These are phyloP conservation scores for Sisyra terminalis DNA, from an alignment of 2,888 invertebrate species.

Conservation along the genomic window DNA sequence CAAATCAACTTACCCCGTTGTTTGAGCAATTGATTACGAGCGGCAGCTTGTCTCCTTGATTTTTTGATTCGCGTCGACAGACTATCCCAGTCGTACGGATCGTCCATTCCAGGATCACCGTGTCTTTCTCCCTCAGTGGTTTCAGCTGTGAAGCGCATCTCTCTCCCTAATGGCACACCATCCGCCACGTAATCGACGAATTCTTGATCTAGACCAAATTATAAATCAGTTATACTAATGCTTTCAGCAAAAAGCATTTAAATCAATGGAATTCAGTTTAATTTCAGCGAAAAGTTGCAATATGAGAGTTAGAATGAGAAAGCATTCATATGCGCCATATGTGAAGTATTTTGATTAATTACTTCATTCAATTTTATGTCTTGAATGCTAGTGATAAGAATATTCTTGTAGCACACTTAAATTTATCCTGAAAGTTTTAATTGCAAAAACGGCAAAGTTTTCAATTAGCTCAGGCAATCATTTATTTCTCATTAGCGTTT, in stretches of 20 bases:
- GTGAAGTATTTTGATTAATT: not conserved
- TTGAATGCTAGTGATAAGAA: too few relatives aligned
- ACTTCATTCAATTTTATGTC: too few relatives aligned
- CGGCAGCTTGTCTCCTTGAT: slow-evolving; percentile 14
- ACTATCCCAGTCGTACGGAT: slow-evolving; percentile 58
- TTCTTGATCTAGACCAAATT: slow-evolving; percentile 46
- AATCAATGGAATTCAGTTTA: not conserved
- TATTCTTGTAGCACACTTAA: too few relatives aligned
- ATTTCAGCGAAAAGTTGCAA: not conserved
- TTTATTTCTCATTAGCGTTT: too few relatives aligned
- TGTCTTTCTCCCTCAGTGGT: slow-evolving; percentile 64
- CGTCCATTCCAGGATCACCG: slow-evolving; percentile 47
- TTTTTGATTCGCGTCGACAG: slow-evolving; percentile 58
- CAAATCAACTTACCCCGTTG: slow-evolving; percentile 28
- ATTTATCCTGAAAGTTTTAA: too few relatives aligned
- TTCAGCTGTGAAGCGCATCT: slow-evolving; percentile 66
- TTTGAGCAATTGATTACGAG: slow-evolving; percentile 27
- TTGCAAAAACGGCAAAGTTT: too few relatives aligned
- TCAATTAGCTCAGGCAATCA: too few relatives aligned
- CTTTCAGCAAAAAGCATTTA: slow-evolving; percentile 30
- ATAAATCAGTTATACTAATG: slow-evolving; percentile 38
- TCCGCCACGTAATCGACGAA: slow-evolving; percentile 70
- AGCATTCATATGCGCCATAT: not conserved
- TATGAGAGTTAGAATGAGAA: too few relatives aligned
- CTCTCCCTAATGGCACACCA: slow-evolving; percentile 63